Conservation (phyloP, 1,140 invertebrate species). For the Sipha flava region DNA sequence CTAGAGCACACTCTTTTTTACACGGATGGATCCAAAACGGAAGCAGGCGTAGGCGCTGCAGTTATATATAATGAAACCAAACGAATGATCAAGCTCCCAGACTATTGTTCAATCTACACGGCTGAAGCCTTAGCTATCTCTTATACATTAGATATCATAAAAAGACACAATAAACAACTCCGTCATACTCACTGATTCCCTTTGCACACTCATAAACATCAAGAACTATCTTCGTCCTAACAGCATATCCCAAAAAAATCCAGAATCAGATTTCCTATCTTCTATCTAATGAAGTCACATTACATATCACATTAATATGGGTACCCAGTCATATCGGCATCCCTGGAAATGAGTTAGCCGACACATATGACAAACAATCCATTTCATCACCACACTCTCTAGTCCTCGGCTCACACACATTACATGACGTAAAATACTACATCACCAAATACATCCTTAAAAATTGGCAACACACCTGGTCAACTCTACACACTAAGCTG, state of each 20-base stretch:
- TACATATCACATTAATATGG: conserved; percentile 30
- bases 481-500: not conserved
- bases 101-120: not conserved
- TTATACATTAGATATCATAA: not conserved
- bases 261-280: not conserved
- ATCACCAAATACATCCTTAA: not conserved
- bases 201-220: not conserved
- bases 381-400: not conserved
- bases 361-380: not conserved
- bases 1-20: not conserved
- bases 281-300: not conserved
- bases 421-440: not conserved
- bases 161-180: not conserved
- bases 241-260: not conserved
- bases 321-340: not conserved
- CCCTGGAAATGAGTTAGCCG: not conserved
- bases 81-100: not conserved
- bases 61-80: not conserved
- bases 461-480: not conserved
- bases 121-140: not conserved
- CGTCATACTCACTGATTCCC: not conserved
- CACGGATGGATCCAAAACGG: not conserved
- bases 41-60: not conserved
- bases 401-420: not conserved
- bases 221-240: not conserved